phyloP scores from a whole-genome alignment of 2,888 invertebrate species.

The Heliconius hortense region DNA sequence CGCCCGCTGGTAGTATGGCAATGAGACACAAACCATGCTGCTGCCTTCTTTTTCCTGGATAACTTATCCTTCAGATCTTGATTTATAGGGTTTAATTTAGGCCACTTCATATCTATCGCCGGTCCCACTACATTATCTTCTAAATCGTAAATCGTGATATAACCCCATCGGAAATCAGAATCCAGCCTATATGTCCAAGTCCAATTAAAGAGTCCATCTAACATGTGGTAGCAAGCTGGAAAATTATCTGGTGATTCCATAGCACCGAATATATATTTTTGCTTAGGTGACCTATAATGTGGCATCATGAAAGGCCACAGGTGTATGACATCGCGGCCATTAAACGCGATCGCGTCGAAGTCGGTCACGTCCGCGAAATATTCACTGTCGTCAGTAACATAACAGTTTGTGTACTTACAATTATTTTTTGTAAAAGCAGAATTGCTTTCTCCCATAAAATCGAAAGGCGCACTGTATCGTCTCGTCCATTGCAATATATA shows the following conservation, averaged over 20 bases:
- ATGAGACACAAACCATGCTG: slow-evolving; percentile 52
- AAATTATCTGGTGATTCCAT: slow-evolving; percentile 62
- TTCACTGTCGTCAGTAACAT: slow-evolving; percentile 37
- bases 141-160: slow-evolving; percentile 46
- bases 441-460: slow-evolving; percentile 36
- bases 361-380: slow-evolving; percentile 32
- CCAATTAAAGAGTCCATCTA: slow-evolving; percentile 53
- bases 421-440: slow-evolving; percentile 37
- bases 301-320: slow-evolving; percentile 35
- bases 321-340: slow-evolving; percentile 38
- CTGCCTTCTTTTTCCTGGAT: slow-evolving; percentile 48
- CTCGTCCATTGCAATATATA: slow-evolving; percentile 39
- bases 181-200: slow-evolving; percentile 51
- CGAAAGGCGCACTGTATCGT: slow-evolving; percentile 34
- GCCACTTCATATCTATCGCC: slow-evolving; percentile 45
- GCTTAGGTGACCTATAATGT: slow-evolving; percentile 47
- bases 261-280: slow-evolving; percentile 60
- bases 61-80: slow-evolving; percentile 44
- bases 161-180: slow-evolving; percentile 48
- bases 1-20: slow-evolving; percentile 44
- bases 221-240: slow-evolving; percentile 49
- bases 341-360: slow-evolving; percentile 42
- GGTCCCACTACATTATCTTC: slow-evolving; percentile 46
- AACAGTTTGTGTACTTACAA: slow-evolving; percentile 44
- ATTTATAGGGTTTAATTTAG: slow-evolving; percentile 41